Conservation (phyloP, 2,888 invertebrate species). For the Phaonia tiefii region DNA sequence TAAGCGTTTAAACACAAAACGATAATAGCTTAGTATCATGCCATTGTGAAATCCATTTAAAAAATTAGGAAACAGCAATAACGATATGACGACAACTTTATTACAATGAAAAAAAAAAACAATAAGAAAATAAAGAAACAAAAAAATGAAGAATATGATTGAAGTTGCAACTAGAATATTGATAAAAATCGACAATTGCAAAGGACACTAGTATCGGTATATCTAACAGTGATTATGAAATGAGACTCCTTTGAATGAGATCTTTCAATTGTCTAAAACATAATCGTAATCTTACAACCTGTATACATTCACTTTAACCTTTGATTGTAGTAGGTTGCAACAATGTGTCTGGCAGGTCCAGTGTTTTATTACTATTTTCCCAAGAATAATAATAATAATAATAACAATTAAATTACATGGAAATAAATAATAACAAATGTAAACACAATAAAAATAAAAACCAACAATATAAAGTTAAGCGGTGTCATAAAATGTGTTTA, state of each 20-base stretch:
- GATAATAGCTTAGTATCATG: not conserved
- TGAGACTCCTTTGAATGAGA: too few relatives aligned
- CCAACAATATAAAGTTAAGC: slow-evolving; percentile 64
- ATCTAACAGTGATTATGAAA: too few relatives aligned
- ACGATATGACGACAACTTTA: slow-evolving; percentile 52
- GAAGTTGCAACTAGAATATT: too few relatives aligned
- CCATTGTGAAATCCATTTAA: slow-evolving; percentile 28
- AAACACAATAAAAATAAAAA: slow-evolving; percentile 39
- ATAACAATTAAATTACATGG: slow-evolving; percentile 24
- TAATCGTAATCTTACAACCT: too few relatives aligned
- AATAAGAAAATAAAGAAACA: slow-evolving; percentile 4
- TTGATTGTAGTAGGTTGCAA: too few relatives aligned
- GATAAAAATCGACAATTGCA: too few relatives aligned
- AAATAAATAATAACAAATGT: slow-evolving; percentile 42
- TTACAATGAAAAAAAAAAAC: slow-evolving; percentile 45
- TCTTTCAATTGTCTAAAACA: too few relatives aligned
- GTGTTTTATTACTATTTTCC: too few relatives aligned
- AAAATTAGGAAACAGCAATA: not conserved
- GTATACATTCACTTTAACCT: too few relatives aligned
- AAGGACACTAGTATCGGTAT: too few relatives aligned
- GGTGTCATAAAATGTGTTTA: slow-evolving; percentile 70
- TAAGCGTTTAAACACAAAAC: not conserved
- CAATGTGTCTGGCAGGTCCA: too few relatives aligned
- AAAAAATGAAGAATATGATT: slow-evolving; percentile 35
- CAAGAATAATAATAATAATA: not conserved